Conservation (phyloP, 2,888 invertebrate species). For the Philereme vetulata region DNA sequence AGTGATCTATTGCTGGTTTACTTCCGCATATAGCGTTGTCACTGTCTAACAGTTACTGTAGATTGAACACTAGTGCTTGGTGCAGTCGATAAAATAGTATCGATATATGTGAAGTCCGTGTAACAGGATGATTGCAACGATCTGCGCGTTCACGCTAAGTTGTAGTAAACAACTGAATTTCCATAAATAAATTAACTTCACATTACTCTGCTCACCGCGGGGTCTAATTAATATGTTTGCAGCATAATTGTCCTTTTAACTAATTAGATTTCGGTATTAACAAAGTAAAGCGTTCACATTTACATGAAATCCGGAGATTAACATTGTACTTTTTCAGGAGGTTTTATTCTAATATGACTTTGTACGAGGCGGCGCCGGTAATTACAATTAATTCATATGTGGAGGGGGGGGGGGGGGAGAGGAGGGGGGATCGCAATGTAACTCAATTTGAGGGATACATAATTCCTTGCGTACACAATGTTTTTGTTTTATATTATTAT, state of each 20-base stretch:
- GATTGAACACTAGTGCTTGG: no score
- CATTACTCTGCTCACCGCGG: no score
- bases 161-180: no score
- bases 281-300: slow-evolving; percentile 45
- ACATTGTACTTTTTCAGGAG: slow-evolving; percentile 34
- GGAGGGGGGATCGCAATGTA: slow-evolving; percentile 6
- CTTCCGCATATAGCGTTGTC: no score
- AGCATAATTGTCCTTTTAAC: slow-evolving; percentile 31
- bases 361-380: slow-evolving; percentile 29
- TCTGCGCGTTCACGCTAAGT: no score
- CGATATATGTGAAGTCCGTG: no score
- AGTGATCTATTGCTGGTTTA: no score
- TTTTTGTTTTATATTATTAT: neutral
- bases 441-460: slow-evolving; percentile 6
- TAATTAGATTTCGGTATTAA: slow-evolving; percentile 44
- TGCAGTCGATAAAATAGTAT: no score
- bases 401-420: no score
- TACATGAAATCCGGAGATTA: slow-evolving; percentile 45
- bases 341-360: slow-evolving; percentile 27
- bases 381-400: slow-evolving; percentile 39
- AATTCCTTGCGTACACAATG: neutral
- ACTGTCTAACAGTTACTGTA: no score
- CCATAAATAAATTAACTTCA: no score
- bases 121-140: no score
- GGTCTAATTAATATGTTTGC: slow-evolving; percentile 5